Evolutionary conservation across 2,113 vertebrate genomes (phyloP).

Genomic region (Pelobates fuscus): DNA sequence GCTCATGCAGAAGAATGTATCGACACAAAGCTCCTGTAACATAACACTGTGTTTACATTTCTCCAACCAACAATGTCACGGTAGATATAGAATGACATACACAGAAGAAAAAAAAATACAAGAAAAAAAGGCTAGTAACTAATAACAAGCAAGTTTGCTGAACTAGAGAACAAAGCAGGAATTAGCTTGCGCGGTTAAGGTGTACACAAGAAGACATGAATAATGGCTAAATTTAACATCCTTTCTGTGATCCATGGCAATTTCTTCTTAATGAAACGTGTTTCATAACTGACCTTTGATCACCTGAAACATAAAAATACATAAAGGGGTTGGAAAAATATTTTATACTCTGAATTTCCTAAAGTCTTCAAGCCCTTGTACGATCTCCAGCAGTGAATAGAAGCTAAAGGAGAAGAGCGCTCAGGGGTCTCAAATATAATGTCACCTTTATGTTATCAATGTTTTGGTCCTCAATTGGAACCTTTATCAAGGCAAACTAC

Average conservation of each 20-base stretch:
- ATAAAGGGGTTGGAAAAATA: too few relatives aligned
- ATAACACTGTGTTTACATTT: conserved; percentile 61
- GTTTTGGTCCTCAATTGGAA: too few relatives aligned
- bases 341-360: too few relatives aligned
- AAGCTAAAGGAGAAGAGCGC: too few relatives aligned
- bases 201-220: conserved; percentile 11
- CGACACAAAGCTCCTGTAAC: conserved; percentile 55
- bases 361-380: too few relatives aligned
- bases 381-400: too few relatives aligned
- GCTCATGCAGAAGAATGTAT: conserved; percentile 61
- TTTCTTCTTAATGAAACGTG: not conserved
- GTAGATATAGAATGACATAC: conserved; percentile 51
- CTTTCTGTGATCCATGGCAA: not conserved
- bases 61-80: conserved; percentile 56
- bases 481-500: too few relatives aligned
- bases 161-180: not conserved
- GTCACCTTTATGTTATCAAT: too few relatives aligned
- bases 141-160: conserved; percentile 4
- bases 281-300: conserved; percentile 10
- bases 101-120: conserved; percentile 1
- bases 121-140: conserved; percentile 19
- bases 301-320: not conserved
- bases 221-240: not conserved
- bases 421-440: too few relatives aligned
- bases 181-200: not conserved